Base-by-base conservation (phyloP, 2,797 vertebrate species). In the Sebastes matsubarae region DNA sequence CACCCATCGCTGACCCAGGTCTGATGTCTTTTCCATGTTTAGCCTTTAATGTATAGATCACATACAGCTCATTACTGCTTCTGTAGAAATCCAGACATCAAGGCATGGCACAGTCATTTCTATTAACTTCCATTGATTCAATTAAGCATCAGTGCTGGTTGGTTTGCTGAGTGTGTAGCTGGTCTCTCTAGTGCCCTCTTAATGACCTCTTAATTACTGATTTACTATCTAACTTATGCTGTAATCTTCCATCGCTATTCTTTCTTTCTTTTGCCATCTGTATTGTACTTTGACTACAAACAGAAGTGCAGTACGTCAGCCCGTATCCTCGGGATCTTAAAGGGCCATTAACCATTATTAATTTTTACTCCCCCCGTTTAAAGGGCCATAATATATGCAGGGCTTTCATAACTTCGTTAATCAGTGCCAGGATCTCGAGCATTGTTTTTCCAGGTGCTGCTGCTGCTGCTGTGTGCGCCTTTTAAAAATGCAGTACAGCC, bases 21-120 rank as follows among this genome's bases (percentile, higher is more conserved):
- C 73, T 86, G 84, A 90, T 90, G 86, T 50, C n/a, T 87, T 92
- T 88, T 82, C 82, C 79, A 82, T 50, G 52, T 82, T 75, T 46
- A 42, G 67, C 73, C 57, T 65, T 69, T 25, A 61, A 68, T 79
- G 74, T 77, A 66, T 42, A 61, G 57, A 79, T 77, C 81, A 65
- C 66, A 80, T 73, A 75, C 66, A 88, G 77, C 66, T 84, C 67
- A 75, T 88, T 84, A 80, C 46, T 78, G 71, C 70, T 52, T 77
- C 78, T 73, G 69, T 72, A 46, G 61, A 75, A 82, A 81, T 14
- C 38, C 80, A 79, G 75, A 89, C 67, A 68, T 77, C 32, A 79
- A 77, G 57, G 27, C 46, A 29, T 7, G 29, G 22, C 42, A 8
- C 24, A 64, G 54, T 36, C 27, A 46, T 75, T 90, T 77, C 58